Percentiles rank a stretch among this genome's conserved stretches.
Evolutionary conservation across 37 sponge, comb jelly and placozoan genomes (phyloP).

Genomic region (Halichondria panicea): DNA sequence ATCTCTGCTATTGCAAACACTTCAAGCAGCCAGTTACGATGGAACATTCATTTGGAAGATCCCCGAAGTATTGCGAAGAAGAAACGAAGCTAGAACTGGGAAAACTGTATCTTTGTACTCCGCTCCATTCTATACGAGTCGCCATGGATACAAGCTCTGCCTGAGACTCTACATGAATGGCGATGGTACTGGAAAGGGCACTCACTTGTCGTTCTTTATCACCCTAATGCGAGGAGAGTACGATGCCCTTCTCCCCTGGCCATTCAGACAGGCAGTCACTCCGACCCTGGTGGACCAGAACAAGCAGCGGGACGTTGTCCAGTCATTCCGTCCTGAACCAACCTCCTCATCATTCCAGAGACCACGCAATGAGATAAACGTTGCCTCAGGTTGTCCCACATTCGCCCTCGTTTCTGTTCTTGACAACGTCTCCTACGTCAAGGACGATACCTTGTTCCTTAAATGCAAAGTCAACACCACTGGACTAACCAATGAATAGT

Average conservation of each 20-base stretch:
- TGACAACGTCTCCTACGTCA: constrained; percentile 53
- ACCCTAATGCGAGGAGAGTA: constrained; percentile 86
- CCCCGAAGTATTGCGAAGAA: constrained; percentile 63
- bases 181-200: constrained; percentile 78
- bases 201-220: constrained; percentile 77
- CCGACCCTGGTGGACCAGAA: constrained; percentile 73
- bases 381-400: constrained; percentile 86
- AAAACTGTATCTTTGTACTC: constrained; percentile 78
- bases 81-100: constrained; percentile 69
- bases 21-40: constrained; percentile 74
- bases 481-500: constrained; percentile 12
- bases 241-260: constrained; percentile 87
- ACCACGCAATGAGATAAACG: constrained; percentile 78
- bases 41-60: constrained; percentile 84
- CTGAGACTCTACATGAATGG: constrained; percentile 83
- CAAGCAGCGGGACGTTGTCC: constrained; percentile 45
- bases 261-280: constrained; percentile 71
- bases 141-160: constrained; percentile 85
- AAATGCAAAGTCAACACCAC: constrained; percentile 43
- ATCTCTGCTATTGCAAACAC: constrained; percentile 60
- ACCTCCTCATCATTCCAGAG: constrained; percentile 60
- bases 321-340: constrained; percentile 74
- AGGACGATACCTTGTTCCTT: constrained; percentile 79
- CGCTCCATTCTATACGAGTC: constrained; percentile 84
- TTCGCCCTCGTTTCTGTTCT: constrained; percentile 73